phyloP scores from a whole-genome alignment of 2,888 invertebrate genomes.

The Amblyjoppa proteus region DNA sequence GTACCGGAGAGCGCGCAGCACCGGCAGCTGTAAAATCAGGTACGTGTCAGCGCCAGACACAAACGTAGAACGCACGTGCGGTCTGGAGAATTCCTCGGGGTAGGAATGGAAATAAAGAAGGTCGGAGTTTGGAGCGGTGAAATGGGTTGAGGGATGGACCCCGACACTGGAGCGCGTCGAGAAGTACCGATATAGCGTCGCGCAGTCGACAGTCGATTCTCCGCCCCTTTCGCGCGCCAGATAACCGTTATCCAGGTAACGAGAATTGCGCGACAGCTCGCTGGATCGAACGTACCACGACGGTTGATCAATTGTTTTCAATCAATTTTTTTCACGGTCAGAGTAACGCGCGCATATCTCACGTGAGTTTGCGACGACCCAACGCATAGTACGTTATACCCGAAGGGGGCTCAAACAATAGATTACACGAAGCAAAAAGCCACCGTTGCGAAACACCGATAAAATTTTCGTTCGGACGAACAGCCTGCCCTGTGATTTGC shows the following conservation, averaged over 20 bases:
- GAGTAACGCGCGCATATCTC: neutral
- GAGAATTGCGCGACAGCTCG: slow-evolving; percentile 48
- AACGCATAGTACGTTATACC: neutral
- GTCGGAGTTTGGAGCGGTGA: neutral
- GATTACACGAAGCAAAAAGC: neutral
- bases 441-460: neutral
- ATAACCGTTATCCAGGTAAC: slow-evolving; percentile 7
- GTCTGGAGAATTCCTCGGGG: slow-evolving; percentile 1
- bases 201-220: neutral
- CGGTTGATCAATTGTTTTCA: slow-evolving; percentile 60
- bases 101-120: neutral
- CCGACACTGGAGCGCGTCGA: neutral
- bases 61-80: slow-evolving; percentile 11
- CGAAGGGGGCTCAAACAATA: neutral
- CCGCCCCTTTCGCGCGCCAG: neutral
- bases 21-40: slow-evolving; percentile 33
- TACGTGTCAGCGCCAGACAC: slow-evolving; percentile 16
- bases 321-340: slow-evolving; percentile 54
- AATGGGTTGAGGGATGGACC: slow-evolving; percentile 1
- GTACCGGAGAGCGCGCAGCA: neutral
- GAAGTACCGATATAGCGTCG: too few relatives aligned
- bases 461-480: neutral
- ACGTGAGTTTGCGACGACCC: neutral
- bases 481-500: neutral
- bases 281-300: slow-evolving; percentile 58